Percentiles rank a stretch among this genome's conserved stretches.
phyloP scores from a whole-genome alignment of 2,888 invertebrate species.

The Conops quadrifasciatus region DNA sequence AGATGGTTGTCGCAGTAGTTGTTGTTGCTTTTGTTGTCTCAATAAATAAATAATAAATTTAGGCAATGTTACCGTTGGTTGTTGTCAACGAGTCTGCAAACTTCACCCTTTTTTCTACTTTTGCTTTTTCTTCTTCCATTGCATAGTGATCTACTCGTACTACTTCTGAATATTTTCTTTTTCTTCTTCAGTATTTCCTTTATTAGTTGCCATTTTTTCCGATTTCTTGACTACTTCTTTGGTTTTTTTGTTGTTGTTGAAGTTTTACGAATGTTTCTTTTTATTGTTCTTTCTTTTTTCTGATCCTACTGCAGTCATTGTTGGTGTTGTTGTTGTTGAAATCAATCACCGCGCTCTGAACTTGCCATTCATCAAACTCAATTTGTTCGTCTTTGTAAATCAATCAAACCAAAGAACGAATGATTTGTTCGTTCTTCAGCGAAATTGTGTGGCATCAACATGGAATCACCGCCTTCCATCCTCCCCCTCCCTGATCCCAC shows the following conservation, averaged over 20 bases:
- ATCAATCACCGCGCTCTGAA: conserved; percentile 35
- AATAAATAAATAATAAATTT: conserved; percentile 30
- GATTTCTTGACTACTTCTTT: background rate
- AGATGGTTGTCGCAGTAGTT: conserved; percentile 20
- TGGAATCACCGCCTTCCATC: background rate
- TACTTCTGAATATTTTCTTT: background rate
- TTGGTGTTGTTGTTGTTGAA: conserved; percentile 25
- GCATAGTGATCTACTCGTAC: background rate
- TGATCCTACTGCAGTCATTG: conserved; percentile 35
- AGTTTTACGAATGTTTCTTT: no score
- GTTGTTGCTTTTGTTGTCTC: conserved; percentile 45
- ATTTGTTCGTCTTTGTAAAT: conserved; percentile 45
- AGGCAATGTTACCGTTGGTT: conserved; percentile 27
- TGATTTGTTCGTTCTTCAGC: conserved; percentile 13
- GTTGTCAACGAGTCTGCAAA: background rate
- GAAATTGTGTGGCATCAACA: conserved; percentile 18
- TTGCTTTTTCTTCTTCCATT: background rate
- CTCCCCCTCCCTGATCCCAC: background rate
- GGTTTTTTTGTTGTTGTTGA: background rate
- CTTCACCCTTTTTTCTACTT: background rate
- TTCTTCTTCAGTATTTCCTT: background rate
- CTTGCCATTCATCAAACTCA: conserved; percentile 48
- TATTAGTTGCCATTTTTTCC: background rate
- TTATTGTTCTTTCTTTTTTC: background rate
- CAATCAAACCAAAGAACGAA: conserved; percentile 42